Base-by-base conservation (phyloP, 2,113 vertebrate species). In the Salminus brasiliensis region DNA sequence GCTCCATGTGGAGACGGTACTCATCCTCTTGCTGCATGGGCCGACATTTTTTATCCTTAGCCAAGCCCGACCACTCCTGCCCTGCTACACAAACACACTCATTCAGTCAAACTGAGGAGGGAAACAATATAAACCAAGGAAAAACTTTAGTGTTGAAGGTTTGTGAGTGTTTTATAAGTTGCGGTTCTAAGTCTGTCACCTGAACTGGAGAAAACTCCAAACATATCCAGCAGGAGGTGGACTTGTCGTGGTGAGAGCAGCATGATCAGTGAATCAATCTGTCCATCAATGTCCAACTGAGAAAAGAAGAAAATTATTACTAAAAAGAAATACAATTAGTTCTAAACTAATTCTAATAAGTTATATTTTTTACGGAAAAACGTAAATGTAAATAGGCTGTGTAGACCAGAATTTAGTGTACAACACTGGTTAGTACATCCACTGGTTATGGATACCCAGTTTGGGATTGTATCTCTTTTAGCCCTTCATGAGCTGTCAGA, bases 11-110 rank as follows among this genome's bases (percentile, higher is more conserved):
- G 83, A 99, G 96, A 7, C 96, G 95, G 87, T 98, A 96, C 78
- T 99, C 97, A 21, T 99, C 98, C 79, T 99, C 98, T 85, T 97
- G 97, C 30, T 98, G 96, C 91, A 99, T 97, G 1, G 98, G 98
- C 5, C 97, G 94, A 88, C 93, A 98, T 88, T 95, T 98, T 88
- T 95, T 94, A 25, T 98, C 96, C 89, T 97, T 98, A 57, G 90
- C 88, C 78, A 94, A 84, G 29, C 91, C 91, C 60, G 93, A 88
- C 91, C 94, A 95, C 85, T 94, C 94, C 66, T 94, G 92, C 72
- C 91, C 94, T 84, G 94, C 96, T 97, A 86, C 16, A 70, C 11
- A 73, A 18, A 59, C 52, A 81, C 36, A 70, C 32, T 5, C 1
- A 12, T 11, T 79, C 27, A 78, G 2, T 18, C 16, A 16, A 39